Conservation (phyloP, 2,797 vertebrate genomes). For the Bucorvus abyssinicus region DNA sequence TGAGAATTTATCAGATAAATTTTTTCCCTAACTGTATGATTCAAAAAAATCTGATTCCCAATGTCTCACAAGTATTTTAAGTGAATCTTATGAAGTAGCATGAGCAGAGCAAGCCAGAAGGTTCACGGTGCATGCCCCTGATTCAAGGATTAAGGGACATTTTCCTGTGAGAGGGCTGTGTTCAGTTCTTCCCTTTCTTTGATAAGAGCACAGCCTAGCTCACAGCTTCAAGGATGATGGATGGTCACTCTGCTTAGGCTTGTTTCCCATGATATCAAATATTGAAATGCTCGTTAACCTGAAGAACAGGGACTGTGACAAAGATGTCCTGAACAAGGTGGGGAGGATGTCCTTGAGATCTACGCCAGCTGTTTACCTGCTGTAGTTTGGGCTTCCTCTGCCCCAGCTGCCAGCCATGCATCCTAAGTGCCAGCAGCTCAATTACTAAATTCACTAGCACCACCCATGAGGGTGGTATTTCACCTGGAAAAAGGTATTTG, state of each 20-base stretch:
- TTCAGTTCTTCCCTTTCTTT: background rate
- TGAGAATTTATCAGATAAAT: background rate
- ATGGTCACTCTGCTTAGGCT: background rate
- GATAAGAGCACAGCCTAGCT: background rate
- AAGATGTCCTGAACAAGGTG: too few relatives aligned
- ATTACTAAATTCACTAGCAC: background rate
- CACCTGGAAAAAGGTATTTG: background rate
- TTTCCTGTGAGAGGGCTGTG: background rate
- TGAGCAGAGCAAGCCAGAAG: background rate
- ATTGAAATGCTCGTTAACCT: background rate
- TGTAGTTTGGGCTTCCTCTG: background rate
- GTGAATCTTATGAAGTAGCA: background rate
- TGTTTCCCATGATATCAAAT: background rate
- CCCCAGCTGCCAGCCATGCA: background rate
- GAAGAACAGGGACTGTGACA: background rate
- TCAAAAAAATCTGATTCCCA: background rate
- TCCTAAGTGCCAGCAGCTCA: background rate
- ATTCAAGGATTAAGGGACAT: background rate
- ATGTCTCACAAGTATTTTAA: background rate
- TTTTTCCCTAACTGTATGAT: background rate
- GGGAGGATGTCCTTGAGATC: background rate
- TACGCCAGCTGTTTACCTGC: background rate
- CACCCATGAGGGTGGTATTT: background rate
- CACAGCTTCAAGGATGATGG: background rate
- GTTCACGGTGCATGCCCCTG: background rate